Conservation (phyloP, 1,140 invertebrate genomes). For the Phortica variegata region DNA sequence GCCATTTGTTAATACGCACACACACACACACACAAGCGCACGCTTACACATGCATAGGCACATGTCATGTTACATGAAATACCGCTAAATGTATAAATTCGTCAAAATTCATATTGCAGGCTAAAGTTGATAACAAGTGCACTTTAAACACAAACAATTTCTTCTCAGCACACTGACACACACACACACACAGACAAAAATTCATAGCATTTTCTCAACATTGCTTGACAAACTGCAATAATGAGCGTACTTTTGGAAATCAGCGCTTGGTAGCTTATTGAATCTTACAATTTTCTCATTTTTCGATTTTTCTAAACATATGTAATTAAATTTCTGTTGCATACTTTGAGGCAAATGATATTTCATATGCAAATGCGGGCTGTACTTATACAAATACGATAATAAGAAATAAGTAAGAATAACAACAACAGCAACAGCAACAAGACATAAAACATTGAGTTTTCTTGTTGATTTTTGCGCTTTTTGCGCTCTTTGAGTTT, state of each 20-base stretch:
- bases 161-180: too few species aligned
- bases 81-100: too few species aligned
- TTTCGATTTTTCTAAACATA: conserved; percentile 33
- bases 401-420: conserved; percentile 27
- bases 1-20: conserved; percentile 13
- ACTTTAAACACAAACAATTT: too few species aligned
- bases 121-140: too few species aligned
- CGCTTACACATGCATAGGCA: neutral
- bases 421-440: conserved; percentile 7
- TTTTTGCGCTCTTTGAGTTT: conserved; percentile 53
- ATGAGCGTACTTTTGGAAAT: too few species aligned
- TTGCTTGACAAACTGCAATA: too few species aligned
- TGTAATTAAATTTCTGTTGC: conserved; percentile 47
- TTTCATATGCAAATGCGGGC: conserved; percentile 20
- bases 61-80: too few species aligned
- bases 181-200: neutral
- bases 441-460: conserved; percentile 43
- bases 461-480: conserved; percentile 53
- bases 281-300: too few species aligned
- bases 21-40: neutral
- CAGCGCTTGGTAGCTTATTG: too few species aligned
- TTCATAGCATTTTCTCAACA: too few species aligned
- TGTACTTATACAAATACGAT: too few species aligned
- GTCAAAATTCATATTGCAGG: too few species aligned
- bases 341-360: conserved; percentile 34